A percentile compares a stretch with the other conserved stretches of the same genome.
Conservation (phyloP, 2,888 invertebrate genomes). For the Lasioglossum zephyrum region DNA sequence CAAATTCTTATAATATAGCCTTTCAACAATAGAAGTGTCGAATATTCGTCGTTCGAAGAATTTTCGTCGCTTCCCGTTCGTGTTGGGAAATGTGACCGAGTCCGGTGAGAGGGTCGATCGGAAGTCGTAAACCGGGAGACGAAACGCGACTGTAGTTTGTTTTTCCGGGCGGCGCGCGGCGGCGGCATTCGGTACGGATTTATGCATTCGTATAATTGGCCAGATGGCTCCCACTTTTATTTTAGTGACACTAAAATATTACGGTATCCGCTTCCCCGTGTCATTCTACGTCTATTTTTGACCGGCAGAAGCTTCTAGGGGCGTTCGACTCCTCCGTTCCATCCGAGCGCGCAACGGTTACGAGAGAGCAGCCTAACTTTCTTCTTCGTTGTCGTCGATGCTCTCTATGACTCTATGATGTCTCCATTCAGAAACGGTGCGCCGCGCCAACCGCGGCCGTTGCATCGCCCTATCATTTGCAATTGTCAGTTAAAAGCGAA, state of each 20-base stretch:
- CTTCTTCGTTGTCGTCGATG: constrained; percentile 20
- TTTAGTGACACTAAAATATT: constrained; percentile 71
- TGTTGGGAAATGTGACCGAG: neutral
- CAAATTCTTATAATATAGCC: neutral
- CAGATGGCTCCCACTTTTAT: constrained; percentile 73
- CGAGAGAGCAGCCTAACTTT: constrained; percentile 36
- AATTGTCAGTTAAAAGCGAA: constrained; percentile 12
- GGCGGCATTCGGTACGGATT: constrained; percentile 54
- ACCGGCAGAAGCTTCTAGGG: constrained; percentile 63
- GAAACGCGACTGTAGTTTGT: constrained; percentile 56
- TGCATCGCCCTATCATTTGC: constrained; percentile 11
- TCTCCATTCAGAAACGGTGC: constrained; percentile 11
- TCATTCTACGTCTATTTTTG: constrained; percentile 73
- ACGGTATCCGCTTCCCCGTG: constrained; percentile 72
- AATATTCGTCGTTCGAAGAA: neutral
- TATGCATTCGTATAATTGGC: constrained; percentile 70
- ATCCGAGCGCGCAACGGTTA: neutral
- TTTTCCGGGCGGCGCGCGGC: constrained; percentile 36
- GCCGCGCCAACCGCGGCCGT: too few relatives aligned
- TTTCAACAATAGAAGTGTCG: neutral
- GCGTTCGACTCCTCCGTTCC: constrained; percentile 57
- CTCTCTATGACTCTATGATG: neutral
- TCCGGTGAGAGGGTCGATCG: constrained; percentile 29
- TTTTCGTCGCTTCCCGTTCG: neutral
- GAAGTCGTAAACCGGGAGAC: constrained; percentile 53